Evolutionary conservation across 2,113 vertebrate genomes (phyloP).

Genomic region (Myrmecophaga tridactyla): DNA sequence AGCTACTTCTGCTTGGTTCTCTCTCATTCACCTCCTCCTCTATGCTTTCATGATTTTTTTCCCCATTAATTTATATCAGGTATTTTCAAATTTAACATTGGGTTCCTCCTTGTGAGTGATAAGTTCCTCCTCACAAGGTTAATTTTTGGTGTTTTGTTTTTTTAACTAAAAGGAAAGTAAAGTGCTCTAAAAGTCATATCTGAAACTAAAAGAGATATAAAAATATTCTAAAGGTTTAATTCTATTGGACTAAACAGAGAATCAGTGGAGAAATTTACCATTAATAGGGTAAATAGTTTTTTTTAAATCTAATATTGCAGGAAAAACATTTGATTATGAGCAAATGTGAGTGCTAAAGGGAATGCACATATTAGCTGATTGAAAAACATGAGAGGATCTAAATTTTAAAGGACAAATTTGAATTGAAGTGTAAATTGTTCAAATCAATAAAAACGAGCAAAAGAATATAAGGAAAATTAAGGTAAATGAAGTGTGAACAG

Average conservation of each 20-base stretch:
- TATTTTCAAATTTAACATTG: background rate
- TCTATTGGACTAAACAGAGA: background rate
- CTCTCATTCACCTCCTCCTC: background rate
- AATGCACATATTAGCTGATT: background rate
- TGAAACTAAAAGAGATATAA: background rate
- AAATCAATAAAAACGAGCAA: background rate
- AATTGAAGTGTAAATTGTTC: background rate
- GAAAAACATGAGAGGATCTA: background rate
- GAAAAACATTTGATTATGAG: background rate
- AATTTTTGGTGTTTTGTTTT: background rate
- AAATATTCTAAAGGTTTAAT: background rate
- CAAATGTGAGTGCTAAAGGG: background rate
- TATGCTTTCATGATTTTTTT: background rate
- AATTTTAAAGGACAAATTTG: background rate
- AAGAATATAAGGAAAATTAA: background rate
- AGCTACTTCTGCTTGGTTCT: background rate
- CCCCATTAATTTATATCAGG: background rate
- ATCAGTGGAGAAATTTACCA: background rate
- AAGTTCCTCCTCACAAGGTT: too few species aligned
- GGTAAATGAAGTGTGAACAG: background rate
- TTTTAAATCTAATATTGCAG: background rate
- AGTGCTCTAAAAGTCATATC: background rate
- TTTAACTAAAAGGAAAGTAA: background rate
- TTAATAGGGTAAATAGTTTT: background rate
- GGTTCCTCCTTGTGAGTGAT: background rate